phyloP scores from a whole-genome alignment of 2,113 vertebrate genomes.

The Pseudolaguvia tuberculata region DNA sequence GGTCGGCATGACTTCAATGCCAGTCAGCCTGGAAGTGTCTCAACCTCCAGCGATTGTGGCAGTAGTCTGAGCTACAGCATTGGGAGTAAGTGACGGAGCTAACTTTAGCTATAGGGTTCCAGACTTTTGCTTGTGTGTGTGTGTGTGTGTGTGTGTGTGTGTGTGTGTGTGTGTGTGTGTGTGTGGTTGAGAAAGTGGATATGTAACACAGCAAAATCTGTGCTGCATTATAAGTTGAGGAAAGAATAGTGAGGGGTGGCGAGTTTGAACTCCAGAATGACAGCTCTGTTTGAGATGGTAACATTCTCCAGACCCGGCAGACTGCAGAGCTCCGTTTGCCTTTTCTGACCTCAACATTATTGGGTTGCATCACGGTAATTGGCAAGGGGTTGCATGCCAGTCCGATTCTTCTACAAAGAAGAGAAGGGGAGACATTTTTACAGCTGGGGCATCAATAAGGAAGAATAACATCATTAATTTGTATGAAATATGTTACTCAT shows the following conservation, averaged over 20 bases:
- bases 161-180: constrained; percentile 24
- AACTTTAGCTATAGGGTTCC: background rate
- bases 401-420: constrained; percentile 50
- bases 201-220: constrained; percentile 54
- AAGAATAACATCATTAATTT: constrained; percentile 23
- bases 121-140: background rate
- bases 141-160: too few relatives aligned
- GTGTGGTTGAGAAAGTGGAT: constrained; percentile 36
- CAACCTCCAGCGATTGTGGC: constrained; percentile 38
- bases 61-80: constrained; percentile 48
- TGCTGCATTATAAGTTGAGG: constrained; percentile 52
- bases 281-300: constrained; percentile 58
- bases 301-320: constrained; percentile 66
- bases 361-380: constrained; percentile 59
- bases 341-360: constrained; percentile 63
- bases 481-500: constrained; percentile 45
- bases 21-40: constrained; percentile 26
- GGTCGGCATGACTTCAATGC: constrained; percentile 7
- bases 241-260: constrained; percentile 50
- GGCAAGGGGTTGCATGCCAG: constrained; percentile 50
- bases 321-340: constrained; percentile 54
- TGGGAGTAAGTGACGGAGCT: constrained; percentile 46
- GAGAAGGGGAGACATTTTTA: constrained; percentile 34
- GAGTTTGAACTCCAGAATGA: constrained; percentile 64
- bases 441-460: constrained; percentile 4